Evolutionary conservation across 2,797 vertebrate species (phyloP), one percentile per base, ranked within the genome.

Genomic region (Lepus townsendii): DNA sequence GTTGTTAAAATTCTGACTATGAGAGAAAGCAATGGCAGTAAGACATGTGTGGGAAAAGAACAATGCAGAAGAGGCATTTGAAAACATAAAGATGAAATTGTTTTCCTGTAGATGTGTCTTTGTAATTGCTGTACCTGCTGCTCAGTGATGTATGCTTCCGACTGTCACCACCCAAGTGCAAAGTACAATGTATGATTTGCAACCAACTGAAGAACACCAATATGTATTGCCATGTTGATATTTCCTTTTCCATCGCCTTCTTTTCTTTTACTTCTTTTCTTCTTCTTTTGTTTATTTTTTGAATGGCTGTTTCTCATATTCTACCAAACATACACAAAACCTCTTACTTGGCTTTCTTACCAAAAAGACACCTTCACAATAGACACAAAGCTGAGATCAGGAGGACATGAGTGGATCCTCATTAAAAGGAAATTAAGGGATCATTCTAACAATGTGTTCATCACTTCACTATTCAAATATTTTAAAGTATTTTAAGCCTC

Each of bases 401-500:
- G 22, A 87, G 27, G 79, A 72, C 5, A 3, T 94, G 32, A 68
- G 50, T 38, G 52, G 32, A 82, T 87, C 84, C 42, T 71, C 71
- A 95, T 86, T 90, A 86, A 94, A 89, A 80, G 73, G 30, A 96
- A 95, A 88, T 88, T 83, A 96, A 97, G 96, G 95, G 80, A 96
- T 90, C 62, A 71, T 93, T 91, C 32, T 86, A 57, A 68, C 66
- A 90, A 87, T 96, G 95, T 94, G 93, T 95, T 96, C 82, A 90
- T 16, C 24, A 92, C 65, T 96, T 96, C 78, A 54, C 93, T 97
- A 95, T 95, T 98, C 95, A 96, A 90, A 78, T 96, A 93, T 97
- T 94, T 91, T 57, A 27, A 84, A 97, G 82, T 71, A 92, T 97
- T 97, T 97, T 97, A 94, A 95, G 35, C 72, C 60, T 97, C 83